Conservation (phyloP, 2,113 vertebrate species). For the Nansenia antarctica region DNA sequence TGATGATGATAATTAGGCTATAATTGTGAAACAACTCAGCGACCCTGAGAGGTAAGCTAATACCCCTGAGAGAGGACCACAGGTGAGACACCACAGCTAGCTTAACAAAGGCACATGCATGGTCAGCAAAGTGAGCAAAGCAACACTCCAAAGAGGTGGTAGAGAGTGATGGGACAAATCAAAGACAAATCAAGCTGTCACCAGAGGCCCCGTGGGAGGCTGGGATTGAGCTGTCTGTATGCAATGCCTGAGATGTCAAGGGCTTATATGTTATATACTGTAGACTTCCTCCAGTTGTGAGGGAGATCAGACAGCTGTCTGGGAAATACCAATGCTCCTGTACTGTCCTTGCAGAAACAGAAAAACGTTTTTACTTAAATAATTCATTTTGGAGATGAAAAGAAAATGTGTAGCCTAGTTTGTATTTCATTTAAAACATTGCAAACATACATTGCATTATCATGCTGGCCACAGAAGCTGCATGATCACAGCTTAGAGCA, state of each 20-base stretch:
- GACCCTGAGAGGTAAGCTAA: background rate
- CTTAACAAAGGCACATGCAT: conserved; percentile 5
- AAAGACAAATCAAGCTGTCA: background rate
- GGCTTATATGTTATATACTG: background rate
- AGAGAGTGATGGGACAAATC: background rate
- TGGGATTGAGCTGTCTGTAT: conserved; percentile 12
- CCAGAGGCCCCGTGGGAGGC: background rate
- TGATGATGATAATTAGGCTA: background rate
- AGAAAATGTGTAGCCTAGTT: background rate
- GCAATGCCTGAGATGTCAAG: conserved; percentile 24
- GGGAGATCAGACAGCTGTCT: conserved; percentile 19
- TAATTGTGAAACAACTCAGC: background rate
- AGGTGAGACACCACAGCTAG: background rate
- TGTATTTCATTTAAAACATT: background rate
- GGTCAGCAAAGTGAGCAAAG: background rate
- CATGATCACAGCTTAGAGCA: conserved; percentile 40
- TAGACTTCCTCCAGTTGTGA: conserved; percentile 14
- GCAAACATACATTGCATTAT: background rate
- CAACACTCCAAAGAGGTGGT: conserved; percentile 19
- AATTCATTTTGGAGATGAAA: too few relatives aligned
- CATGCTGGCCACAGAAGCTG: conserved; percentile 14
- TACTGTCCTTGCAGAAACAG: background rate
- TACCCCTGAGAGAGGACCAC: too few relatives aligned
- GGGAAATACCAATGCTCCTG: background rate
- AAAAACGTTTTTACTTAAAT: background rate